Base-by-base conservation (phyloP, 1,140 invertebrate genomes). In the Steinernema feltiae region DNA sequence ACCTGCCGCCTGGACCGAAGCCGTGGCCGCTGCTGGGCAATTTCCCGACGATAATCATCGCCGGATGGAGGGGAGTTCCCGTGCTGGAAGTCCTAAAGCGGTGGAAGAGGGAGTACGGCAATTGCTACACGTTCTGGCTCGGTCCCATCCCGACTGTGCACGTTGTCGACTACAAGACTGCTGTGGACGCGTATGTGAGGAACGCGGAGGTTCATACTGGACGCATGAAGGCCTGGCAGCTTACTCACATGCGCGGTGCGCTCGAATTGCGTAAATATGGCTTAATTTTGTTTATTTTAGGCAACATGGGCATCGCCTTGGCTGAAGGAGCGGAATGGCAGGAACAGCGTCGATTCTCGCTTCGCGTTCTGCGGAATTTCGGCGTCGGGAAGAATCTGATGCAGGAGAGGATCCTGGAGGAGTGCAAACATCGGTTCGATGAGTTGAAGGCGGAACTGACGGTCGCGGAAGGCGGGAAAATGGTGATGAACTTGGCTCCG, bases 311-410 rank as follows among this genome's bases (percentile, higher is more conserved):
- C 1, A 15, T 78, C 17, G 12, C 72, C 7, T 63, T 41, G 1
- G 35, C 77, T 12, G 69, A 71, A 32, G 77, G 77, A 48, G 27
- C 78, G 7, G 21, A 29, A 17, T 76, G 74, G 74, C 46, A 76
- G 31, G 72, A 74, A 41, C 74, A 76, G 27, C 74, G 75, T 21
- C 0, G 75, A 15, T 31, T 78, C 30, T 77, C 74, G 15, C 74
- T 76, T 27, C 30, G 18, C 2, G 63, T 76, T 30, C 32, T 76
- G 12, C 7, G 74, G 30, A 30, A 76, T 24, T 77, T 76, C 24
- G 75, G 75, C 78, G 48, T 76, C 41, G 75, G 75, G 1, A 46
- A 32, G 31, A 76, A 76, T 24, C 17, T 76, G 7, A 76, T 76
- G 74, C 41, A 76, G 41, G 30, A 32, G 27, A 76, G 46, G 72